Base-by-base conservation (phyloP, 2,888 invertebrate species). In the Drosophila dives region DNA sequence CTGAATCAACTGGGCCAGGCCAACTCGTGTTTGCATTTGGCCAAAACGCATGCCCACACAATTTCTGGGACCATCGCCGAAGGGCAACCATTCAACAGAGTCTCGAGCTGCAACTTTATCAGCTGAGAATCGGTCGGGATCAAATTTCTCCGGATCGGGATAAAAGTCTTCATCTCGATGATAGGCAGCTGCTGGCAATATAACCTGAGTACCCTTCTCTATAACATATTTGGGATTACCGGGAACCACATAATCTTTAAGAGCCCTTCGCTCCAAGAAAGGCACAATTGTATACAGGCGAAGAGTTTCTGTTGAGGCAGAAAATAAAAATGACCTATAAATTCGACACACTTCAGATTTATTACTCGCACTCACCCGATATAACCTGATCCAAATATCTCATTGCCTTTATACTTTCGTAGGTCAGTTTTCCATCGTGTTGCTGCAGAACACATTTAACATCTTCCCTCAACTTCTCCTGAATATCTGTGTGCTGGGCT, bases 51-150 rank as follows among this genome's bases (percentile, higher is more conserved):
- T 67, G 3, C 92, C 93, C 49, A 92, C 78, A 63, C 93, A 93
- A 58, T 91, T 91, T 1, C 92, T 73, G 0, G 92, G 92, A 0
- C 92, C 92, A 48, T 92, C 92, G 2, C 93, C 93, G 45, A 93
- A 93, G 0, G 92, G 87, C 48, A 93, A 61, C 90, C 90, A 92
- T 17, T 91, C 81, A 1, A 89, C 78, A 0, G 91, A 85, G 59
- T 94, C 94, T 55, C 95, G 90, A 42, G 93, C 93, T 0, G 93
- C 91, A 60, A 94, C 94, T 53, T 94, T 94, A 66, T 95, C 94
- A 2, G 93, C 91, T 0, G 93, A 91, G 88, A 95, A 95, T 74
- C 95, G 92, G 0, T 95, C 95, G 0, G 95, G 95, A 66, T 95
- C 94, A 64, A 95, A 95, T 20, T 92, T 93, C 2, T 94, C 92